Evolutionary conservation across 2,888 invertebrate species (phyloP), one percentile per base, ranked within the genome.

Genomic region (Automeris io): DNA sequence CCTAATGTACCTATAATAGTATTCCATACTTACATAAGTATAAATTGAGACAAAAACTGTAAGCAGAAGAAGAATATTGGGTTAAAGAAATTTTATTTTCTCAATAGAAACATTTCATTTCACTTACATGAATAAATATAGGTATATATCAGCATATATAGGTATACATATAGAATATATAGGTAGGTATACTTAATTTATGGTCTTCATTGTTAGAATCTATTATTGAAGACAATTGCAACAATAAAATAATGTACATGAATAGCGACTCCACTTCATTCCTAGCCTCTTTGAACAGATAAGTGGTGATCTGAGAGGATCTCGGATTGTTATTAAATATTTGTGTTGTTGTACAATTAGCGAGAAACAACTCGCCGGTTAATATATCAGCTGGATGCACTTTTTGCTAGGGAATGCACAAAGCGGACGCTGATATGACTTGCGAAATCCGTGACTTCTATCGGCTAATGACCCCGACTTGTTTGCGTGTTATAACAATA

Each of bases 251-350:
- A 26, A 9, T 5, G 16, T 4, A 13, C 3, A 16, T 13, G 9
- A 18, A 18, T 0, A 39, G 16, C 59, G 37, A 52, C 75, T 80
- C 75, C 35, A 70, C 34, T 1, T 8, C 23, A 39, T 42, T 41
- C 1, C 37, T 64, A 57, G 68, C 50, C 67, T 47, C 51, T 57
- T 64, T 71, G 70, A 70, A 69, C 80, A 80, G 80, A 79, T 86
- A 83, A 86, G 85, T 85, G 85, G 86, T 71, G 76, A 74, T 76
- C 76, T 77, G 68, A 63, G 69, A 70, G 70, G 74, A 78, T 76
- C 79, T 78, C 59, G 77, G 78, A 83, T 83, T 83, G 80, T 85
- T 83, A 85, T 86, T 86, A 86, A 86, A 86, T 86, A 86, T 86
- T 86, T 86, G 86, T 86, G 85, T 86, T 78, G 83, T 73, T 70